Base-by-base conservation (phyloP, 2,113 vertebrate species). In the Sinocyclocheilus maitianheensis region DNA sequence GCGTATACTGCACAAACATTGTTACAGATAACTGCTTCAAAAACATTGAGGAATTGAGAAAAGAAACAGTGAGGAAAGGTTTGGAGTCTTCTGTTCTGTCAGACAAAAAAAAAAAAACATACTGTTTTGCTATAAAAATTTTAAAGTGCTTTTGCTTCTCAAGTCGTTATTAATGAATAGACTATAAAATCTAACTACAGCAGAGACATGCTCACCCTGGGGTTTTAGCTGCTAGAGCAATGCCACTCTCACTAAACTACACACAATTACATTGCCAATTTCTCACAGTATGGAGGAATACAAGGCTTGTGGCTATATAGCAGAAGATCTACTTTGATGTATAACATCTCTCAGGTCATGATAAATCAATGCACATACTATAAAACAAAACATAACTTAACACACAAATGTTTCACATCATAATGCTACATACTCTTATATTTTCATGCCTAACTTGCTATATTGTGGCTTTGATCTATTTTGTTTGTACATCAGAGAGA, bases 141-240 rank as follows among this genome's bases (percentile, higher is more conserved):
- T 65, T 78, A 55, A 80, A 81, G 84, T 58, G 51, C 65, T 72
- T 71, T 58, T 72, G 8, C 84, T 60, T 69, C 65, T 86, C 84
- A 72, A 71, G 77, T 81, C 84, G 55, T 86, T 80, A 80, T 86
- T 86, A 72, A 78, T 80, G 84, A 80, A 80, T 81, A 80, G 65
- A 69, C 46, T 46, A 72, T 65, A 80, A 48, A 40, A 80, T 80
- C 40, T 72, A 60, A 80, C 63, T 43, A 60, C 62, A 86, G 30
- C 10, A 7, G 48, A 72, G 84, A 72, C 77, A 48, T 81, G 22
- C 37, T 78, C 51, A 80, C 84, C 77, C 63, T 58, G 63, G 72
- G 84, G 78, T 77, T 82, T 67, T 79, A 69, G 51, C 63, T 78
- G 63, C 74, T 77, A 74, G 37, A 85, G 72, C 62, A 67, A 72